Conservation (phyloP, 1,140 invertebrate genomes). For the Ostrea denselamellosa region DNA sequence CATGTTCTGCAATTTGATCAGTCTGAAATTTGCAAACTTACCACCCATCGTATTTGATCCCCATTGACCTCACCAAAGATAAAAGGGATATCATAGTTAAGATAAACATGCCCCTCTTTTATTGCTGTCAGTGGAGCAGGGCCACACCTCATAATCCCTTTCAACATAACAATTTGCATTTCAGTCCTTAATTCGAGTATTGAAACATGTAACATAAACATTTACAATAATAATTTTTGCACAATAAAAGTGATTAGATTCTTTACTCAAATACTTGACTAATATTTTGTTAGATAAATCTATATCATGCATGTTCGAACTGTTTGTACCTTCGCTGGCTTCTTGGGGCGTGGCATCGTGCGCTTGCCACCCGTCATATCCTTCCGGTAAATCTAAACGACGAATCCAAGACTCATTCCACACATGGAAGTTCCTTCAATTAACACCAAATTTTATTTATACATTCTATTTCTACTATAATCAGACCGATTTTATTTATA, state of each 20-base stretch:
- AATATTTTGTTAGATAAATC: background rate
- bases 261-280: background rate
- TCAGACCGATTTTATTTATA: too few species aligned
- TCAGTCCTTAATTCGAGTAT: too few species aligned
- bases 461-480: background rate
- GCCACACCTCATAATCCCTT: slow-evolving; percentile 83
- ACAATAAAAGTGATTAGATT: background rate
- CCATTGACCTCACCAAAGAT: slow-evolving; percentile 90
- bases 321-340: slow-evolving; percentile 80
- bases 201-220: too few species aligned
- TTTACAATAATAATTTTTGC: background rate
- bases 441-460: background rate
- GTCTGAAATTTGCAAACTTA: slow-evolving; percentile 53
- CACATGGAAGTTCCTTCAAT: slow-evolving; percentile 92
- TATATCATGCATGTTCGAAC: background rate
- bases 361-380: slow-evolving; percentile 92
- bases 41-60: slow-evolving; percentile 83
- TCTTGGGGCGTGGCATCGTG: slow-evolving; percentile 87
- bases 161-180: slow-evolving; percentile 12
- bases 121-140: slow-evolving; percentile 86
- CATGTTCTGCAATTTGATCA: background rate
- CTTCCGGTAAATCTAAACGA: slow-evolving; percentile 87
- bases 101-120: slow-evolving; percentile 85
- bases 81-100: slow-evolving; percentile 87
- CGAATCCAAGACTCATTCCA: slow-evolving; percentile 98